Base-by-base conservation (phyloP, 2,113 vertebrate species). In the Cavia aperea region DNA sequence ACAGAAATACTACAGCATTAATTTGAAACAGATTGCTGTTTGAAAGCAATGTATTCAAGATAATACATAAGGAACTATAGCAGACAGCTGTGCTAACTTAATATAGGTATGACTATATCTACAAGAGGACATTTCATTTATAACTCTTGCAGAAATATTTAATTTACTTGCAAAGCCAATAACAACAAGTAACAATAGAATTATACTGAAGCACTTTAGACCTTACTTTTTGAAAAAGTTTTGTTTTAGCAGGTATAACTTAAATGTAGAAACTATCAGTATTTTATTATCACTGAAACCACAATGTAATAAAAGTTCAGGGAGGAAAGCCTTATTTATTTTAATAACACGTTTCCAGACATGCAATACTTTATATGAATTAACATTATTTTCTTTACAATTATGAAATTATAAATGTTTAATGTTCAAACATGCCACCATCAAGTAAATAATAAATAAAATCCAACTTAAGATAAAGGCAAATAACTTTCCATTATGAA, bases 371-470 rank as follows among this genome's bases (percentile, higher is more conserved):
- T 2, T 16, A 18, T 2, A 81, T 92, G 79, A 96, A 96, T 97
- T 97, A 97, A 95, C 63, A 97, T 16, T 73, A 86, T 68, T 92
- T 94, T 95, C 94, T 88, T 4, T 33, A 24, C 93, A 92, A 66
- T 65, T 92, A 84, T 81, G 9, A 73, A 83, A 58, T 2, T 6
- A 7, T 58, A 86, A 88, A 92, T 68, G 18, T 62, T 89, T 91
- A 91, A 84, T 58, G 31, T 94, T 95, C 21, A 90, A 93, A 85
- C 68, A 77, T 88, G 51, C 29, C 49, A 94, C 39, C 23, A 89
- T 49, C 49, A 95, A 95, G 36, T 65, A 93, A 15, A 49, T 91
- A 49, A 89, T 56, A 93, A 94, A 94, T 92, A 94, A 87, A 94
- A 89, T 93, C 24, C 33, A 94, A 82, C 54, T 94, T 91, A 88